Base-by-base conservation (phyloP, 2,888 invertebrate species). In the Diachrysia chrysitis region DNA sequence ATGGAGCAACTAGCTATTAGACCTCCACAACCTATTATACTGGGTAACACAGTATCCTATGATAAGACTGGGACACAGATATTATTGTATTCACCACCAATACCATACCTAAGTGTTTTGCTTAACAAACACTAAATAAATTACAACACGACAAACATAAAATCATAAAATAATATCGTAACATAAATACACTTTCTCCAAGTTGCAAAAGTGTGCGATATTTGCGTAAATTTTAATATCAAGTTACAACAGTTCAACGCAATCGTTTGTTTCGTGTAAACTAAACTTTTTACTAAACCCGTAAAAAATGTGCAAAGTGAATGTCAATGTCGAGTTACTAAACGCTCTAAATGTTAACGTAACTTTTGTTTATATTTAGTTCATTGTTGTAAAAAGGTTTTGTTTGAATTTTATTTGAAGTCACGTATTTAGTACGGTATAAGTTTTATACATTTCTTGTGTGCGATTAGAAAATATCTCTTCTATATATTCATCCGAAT, bases 301-400 rank as follows among this genome's bases (percentile, higher is more conserved):
- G 48, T 58, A 76, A 75, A 82, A 81, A 71, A 23, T 57, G 46
- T 29, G 55, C 12, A 32, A 35, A 82, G 83, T 84, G 91, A 93
- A 93, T 93, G 92, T 92, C 94, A 94, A 93, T 92, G 92, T 91
- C 92, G 79, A 23, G 71, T 86, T 84, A 79, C 83, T 73, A 84
- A 88, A 83, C 66, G 83, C 83, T 53, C 87, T 72, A 76, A 85
- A 78, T 73, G 85, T 85, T 81, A 86, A 68, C 63, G 71, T 61
- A 69, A 73, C 73, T 71, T 66, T 57, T 69, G 69, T 73, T 69
- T 78, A 64, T 76, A 73, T 66, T 71, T 61, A 53, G 55, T 69
- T 64, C 62, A 60, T 65, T 71, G 61, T 72, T 71, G 55, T 76
- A 25, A 51, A 51, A 19, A 51, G 48, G 42, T 42, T 42, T 42